phyloP scores from a whole-genome alignment of 1,140 invertebrate genomes.

The Luehdorfia chinensis region DNA sequence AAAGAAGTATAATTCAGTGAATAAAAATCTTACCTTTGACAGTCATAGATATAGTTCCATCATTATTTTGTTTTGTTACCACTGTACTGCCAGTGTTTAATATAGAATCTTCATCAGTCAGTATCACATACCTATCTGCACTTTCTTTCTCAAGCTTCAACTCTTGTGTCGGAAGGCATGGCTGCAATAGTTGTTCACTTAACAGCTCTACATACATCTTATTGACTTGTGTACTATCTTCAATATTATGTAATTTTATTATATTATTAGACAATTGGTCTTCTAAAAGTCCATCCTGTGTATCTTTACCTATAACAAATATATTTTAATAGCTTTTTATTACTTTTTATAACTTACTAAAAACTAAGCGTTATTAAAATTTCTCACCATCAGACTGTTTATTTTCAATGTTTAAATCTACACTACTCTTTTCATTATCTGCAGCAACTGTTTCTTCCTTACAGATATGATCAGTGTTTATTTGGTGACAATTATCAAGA shows the following conservation, averaged over 20 bases:
- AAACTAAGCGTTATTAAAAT: too few relatives aligned
- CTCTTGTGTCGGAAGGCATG: conserved; percentile 45
- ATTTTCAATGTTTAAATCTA: not conserved
- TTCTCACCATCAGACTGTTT: not conserved
- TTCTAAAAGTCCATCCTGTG: conserved; percentile 18
- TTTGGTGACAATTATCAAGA: conserved; percentile 40
- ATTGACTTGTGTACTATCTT: conserved; percentile 22
- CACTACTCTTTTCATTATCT: not conserved
- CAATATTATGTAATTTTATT: conserved; percentile 16
- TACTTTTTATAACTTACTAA: too few relatives aligned
- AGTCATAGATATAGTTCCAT: conserved; percentile 62
- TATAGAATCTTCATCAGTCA: conserved; percentile 33
- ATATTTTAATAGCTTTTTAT: too few relatives aligned
- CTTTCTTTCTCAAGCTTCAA: conserved; percentile 50
- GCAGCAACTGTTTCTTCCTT: not conserved
- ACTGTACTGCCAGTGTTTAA: conserved; percentile 38
- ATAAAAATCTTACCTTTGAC: conserved; percentile 39
- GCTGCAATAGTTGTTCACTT: conserved; percentile 39
- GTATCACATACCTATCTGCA: conserved; percentile 50
- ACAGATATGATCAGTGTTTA: not conserved
- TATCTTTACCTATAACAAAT: too few relatives aligned
- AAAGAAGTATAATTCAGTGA: too few relatives aligned
- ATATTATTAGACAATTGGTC: conserved; percentile 10
- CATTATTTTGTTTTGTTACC: conserved; percentile 63
- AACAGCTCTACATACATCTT: conserved; percentile 56